Base-by-base conservation (phyloP, 2,888 invertebrate species). In the Drosophila borealis region DNA sequence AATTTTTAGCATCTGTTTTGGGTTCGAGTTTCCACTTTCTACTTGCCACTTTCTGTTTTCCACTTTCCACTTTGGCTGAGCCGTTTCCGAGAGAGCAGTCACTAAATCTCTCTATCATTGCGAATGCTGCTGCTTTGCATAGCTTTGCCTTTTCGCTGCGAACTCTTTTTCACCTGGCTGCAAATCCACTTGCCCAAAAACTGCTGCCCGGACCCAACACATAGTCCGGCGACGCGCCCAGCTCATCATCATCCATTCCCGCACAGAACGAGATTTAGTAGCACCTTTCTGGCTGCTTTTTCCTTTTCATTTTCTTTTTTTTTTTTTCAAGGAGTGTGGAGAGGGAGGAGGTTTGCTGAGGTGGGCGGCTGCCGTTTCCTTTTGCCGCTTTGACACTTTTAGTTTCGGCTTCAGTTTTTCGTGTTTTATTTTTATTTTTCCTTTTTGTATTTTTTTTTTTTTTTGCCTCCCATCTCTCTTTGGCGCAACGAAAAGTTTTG, bases 341-440 rank as follows among this genome's bases (percentile, higher is more conserved):
- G 17, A 2, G 17, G 17, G 36, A 19, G 34, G 50, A 48, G 61
- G 61, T 36, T 33, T 2, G 25, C 6, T 21, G 44, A 50, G 65
- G 44, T n/a, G 50, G 49, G 42, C 44, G 55, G 56, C 55, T 50
- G 25, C 46, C 71, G 62, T 68, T 83, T 77, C 64, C 74, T 71
- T 79, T 77, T 72, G 78, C 77, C 88, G 66, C 86, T 86, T 86
- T 80, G 87, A 86, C 87, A 86, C 83, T 88, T 84, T 88, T 78
- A 86, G 84, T 83, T 78, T 77, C 53, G 72, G 67, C 67, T 61
- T 66, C 54, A 67, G 69, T 51, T 77, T 65, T 50, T 37, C 59
- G 64, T 48, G 57, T 55, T 71, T 66, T 70, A 50, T 65, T 57
- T 67, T 60, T 60, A 8, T 37, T 2, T 59, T 62, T 33, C 37